Evolutionary conservation across 2,888 invertebrate genomes (phyloP).

Genomic region (Ophonus ardosiacus): DNA sequence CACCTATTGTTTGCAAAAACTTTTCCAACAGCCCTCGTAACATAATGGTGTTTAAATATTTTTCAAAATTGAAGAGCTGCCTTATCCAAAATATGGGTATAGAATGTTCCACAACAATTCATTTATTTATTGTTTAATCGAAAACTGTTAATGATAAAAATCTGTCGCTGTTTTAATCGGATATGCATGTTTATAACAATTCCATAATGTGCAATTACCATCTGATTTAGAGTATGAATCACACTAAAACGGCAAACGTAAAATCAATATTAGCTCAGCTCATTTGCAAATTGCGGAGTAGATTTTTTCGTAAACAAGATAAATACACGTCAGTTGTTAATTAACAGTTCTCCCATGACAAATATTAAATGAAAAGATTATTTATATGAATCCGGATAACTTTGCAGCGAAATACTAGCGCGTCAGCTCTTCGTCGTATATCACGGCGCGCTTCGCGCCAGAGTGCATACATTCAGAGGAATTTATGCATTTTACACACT

Average conservation of each 20-base stretch:
- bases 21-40: too few relatives aligned
- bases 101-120: background rate
- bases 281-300: constrained; percentile 13
- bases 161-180: background rate
- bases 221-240: background rate
- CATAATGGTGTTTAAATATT: too few relatives aligned
- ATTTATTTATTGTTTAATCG: background rate
- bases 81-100: too few relatives aligned
- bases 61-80: too few relatives aligned
- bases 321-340: constrained; percentile 46
- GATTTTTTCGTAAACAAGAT: constrained; percentile 36
- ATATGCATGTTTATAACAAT: background rate
- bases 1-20: too few relatives aligned
- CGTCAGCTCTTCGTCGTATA: constrained; percentile 36
- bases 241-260: background rate
- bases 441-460: background rate
- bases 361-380: constrained; percentile 61
- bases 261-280: constrained; percentile 30
- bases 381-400: constrained; percentile 46
- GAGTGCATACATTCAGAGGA: background rate
- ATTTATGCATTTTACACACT: constrained; percentile 22
- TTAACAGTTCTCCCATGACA: constrained; percentile 50
- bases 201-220: constrained; percentile 10
- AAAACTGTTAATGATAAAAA: background rate
- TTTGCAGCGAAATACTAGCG: constrained; percentile 20